These are phyloP conservation scores for Porites australiensis DNA, from an alignment of 64 coral and sea anemone genomes.

Conservation along the genomic window DNA sequence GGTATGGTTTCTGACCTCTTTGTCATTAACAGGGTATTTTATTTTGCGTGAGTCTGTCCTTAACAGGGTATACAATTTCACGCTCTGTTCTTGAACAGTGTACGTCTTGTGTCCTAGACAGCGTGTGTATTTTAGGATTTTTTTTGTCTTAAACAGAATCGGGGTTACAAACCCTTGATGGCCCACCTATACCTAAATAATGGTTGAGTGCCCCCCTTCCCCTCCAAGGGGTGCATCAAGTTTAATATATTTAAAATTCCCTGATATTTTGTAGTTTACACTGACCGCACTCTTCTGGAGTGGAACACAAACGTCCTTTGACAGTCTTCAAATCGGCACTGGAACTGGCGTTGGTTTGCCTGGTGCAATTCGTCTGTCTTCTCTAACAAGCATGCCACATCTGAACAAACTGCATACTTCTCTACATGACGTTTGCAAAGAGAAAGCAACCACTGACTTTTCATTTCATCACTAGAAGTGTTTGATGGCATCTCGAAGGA, in stretches of 20 bases:
- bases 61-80: too few relatives aligned
- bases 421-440: slow-evolving; percentile 54
- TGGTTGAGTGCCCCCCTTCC: too few relatives aligned
- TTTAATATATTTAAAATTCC: too few relatives aligned
- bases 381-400: not conserved
- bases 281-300: slow-evolving; percentile 41
- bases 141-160: too few relatives aligned
- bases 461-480: slow-evolving; percentile 14
- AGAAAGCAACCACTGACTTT: slow-evolving; percentile 46
- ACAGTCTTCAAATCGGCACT: slow-evolving; percentile 14
- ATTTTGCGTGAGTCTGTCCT: too few relatives aligned
- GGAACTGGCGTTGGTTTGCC: not conserved
- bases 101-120: too few relatives aligned
- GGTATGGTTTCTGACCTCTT: too few relatives aligned
- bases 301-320: slow-evolving; percentile 24
- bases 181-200: too few relatives aligned
- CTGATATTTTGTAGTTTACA: not conserved
- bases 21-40: too few relatives aligned
- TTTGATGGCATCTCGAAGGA: slow-evolving; percentile 22
- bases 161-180: too few relatives aligned
- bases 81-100: too few relatives aligned
- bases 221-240: not conserved
- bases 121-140: too few relatives aligned
- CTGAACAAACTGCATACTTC: slow-evolving; percentile 18
- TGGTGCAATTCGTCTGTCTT: slow-evolving; percentile 15